Percentiles rank a stretch among this genome's conserved stretches.
phyloP scores from a whole-genome alignment of 2,888 invertebrate species.

The Rotaria socialis region DNA sequence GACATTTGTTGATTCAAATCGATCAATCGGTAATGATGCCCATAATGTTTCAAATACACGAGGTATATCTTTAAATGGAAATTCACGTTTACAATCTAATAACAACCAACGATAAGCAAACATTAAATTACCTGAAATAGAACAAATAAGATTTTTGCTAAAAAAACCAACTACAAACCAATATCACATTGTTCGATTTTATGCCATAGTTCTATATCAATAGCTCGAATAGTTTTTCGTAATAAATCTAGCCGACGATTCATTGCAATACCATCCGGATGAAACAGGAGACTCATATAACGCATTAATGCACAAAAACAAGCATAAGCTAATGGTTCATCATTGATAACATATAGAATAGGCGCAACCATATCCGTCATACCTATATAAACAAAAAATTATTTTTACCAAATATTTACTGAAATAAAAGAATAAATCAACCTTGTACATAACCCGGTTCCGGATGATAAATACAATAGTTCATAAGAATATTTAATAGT shows the following conservation, averaged over 20 bases:
- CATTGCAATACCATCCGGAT: conserved; percentile 17
- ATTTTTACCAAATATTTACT: background rate
- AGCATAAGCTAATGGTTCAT: conserved; percentile 91
- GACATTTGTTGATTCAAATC: conserved; percentile 46
- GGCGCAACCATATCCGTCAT: conserved; percentile 97
- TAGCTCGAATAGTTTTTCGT: conserved; percentile 5
- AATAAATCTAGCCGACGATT: background rate
- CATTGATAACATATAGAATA: conserved; percentile 87
- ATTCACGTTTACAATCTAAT: conserved; percentile 90
- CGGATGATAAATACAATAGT: conserved; percentile 90
- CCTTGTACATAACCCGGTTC: conserved; percentile 85
- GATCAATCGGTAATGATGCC: conserved; percentile 77
- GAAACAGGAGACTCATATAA: conserved; percentile 1
- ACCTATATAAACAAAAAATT: conserved; percentile 61
- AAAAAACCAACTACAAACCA: background rate
- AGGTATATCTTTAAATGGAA: conserved; percentile 88
- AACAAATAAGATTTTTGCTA: background rate
- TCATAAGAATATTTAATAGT: conserved; percentile 88
- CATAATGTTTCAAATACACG: conserved; percentile 91
- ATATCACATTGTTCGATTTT: conserved; percentile 22
- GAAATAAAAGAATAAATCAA: background rate
- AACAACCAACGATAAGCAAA: conserved; percentile 95
- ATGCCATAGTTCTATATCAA: background rate
- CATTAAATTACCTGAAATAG: conserved; percentile 63
- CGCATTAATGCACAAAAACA: conserved; percentile 86